Evolutionary conservation across 2,113 vertebrate species (phyloP).

Genomic region (Notothenia rossii): DNA sequence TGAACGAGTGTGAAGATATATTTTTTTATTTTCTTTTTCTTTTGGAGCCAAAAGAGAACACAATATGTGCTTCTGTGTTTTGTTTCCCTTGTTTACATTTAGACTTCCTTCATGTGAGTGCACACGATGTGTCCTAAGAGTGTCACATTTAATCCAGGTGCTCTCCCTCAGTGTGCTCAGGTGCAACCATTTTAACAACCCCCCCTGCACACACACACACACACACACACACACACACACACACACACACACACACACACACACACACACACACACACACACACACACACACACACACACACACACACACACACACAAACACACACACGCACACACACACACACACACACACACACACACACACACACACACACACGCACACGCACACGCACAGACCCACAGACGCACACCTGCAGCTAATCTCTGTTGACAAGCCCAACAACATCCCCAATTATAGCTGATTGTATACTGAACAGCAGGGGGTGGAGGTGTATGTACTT

Average conservation of each 20-base stretch:
- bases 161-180: constrained; percentile 47
- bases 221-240: constrained; percentile 15
- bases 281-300: neutral
- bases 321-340: constrained; percentile 4
- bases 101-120: constrained; percentile 9
- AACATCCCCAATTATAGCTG: constrained; percentile 51
- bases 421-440: constrained; percentile 62
- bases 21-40: neutral
- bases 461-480: constrained; percentile 34
- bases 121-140: neutral
- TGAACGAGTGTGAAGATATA: neutral
- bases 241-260: constrained; percentile 6
- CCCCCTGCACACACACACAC: constrained; percentile 3
- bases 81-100: constrained; percentile 16
- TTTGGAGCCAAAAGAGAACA: constrained; percentile 10
- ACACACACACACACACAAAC: too few species aligned
- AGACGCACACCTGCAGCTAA: constrained; percentile 41
- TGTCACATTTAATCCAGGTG: constrained; percentile 60
- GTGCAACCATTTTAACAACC: constrained; percentile 35
- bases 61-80: constrained; percentile 28
- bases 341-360: constrained; percentile 6
- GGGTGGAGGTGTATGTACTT: constrained; percentile 40
- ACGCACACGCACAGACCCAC: constrained; percentile 13
- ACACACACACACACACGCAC: constrained; percentile 14
- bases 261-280: constrained; percentile 18